Conservation (phyloP, 2,797 vertebrate genomes). For the Takifugu rubripes region DNA sequence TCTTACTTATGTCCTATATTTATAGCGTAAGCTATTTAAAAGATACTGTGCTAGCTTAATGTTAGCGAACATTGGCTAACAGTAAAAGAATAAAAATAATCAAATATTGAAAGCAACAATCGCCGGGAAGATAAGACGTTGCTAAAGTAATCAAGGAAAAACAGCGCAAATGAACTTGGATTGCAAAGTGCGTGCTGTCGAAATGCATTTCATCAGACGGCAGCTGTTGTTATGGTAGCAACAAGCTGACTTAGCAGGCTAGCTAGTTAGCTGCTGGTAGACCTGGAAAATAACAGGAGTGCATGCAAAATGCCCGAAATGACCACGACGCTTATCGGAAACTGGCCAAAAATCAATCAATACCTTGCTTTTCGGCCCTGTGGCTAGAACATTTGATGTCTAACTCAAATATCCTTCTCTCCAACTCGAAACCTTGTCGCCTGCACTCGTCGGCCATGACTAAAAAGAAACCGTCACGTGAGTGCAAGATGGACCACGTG, state of each 20-base stretch:
- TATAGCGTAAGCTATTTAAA: too few relatives aligned
- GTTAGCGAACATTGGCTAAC: conserved; percentile 33
- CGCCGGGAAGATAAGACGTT: too few relatives aligned
- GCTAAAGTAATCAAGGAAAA: too few relatives aligned
- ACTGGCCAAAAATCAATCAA: background rate
- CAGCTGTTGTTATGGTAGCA: conserved; percentile 61
- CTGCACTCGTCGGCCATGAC: conserved; percentile 85
- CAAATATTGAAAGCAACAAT: too few relatives aligned
- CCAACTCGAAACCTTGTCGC: conserved; percentile 81
- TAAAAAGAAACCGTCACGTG: conserved; percentile 72
- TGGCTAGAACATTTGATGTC: conserved; percentile 79
- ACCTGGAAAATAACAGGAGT: background rate
- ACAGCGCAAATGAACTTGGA: too few relatives aligned
- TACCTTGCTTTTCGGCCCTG: conserved; percentile 79
- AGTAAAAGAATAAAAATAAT: background rate
- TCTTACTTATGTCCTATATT: too few relatives aligned
- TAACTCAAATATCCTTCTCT: conserved; percentile 81
- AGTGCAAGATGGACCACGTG: conserved; percentile 67
- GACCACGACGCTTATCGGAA: too few relatives aligned
- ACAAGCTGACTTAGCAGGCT: conserved; percentile 42
- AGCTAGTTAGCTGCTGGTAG: conserved; percentile 42
- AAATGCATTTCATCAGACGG: conserved; percentile 27
- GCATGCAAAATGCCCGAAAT: background rate
- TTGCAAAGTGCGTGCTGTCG: background rate
- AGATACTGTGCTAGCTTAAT: conserved; percentile 11